These are phyloP conservation scores for Siderastrea siderea DNA, from an alignment of 92 coral and sea anemone species.

Conservation along the genomic window DNA sequence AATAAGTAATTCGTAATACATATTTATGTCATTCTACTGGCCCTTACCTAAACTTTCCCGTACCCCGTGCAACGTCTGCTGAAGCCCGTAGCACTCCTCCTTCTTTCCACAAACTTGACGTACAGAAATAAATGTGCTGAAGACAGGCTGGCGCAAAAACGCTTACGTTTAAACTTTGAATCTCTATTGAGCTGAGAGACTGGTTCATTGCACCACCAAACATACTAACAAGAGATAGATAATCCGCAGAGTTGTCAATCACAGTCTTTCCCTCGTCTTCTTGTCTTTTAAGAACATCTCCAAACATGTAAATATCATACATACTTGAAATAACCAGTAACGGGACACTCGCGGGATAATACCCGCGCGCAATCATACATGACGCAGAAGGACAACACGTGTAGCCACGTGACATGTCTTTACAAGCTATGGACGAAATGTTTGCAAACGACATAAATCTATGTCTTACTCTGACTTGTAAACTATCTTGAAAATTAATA, in stretches of 20 bases:
- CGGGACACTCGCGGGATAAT: slow-evolving; percentile 51
- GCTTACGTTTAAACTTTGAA: slow-evolving; percentile 11
- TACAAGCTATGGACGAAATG: slow-evolving; percentile 36
- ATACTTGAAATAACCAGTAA: slow-evolving; percentile 56
- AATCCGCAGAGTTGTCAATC: slow-evolving; percentile 42
- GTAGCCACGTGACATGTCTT: slow-evolving; percentile 51
- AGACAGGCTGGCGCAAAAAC: slow-evolving; percentile 63
- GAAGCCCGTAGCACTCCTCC: slow-evolving; percentile 40
- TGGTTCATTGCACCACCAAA: slow-evolving; percentile 71
- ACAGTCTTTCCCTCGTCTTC: slow-evolving; percentile 28
- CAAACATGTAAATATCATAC: slow-evolving; percentile 52
- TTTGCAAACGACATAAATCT: slow-evolving; percentile 45
- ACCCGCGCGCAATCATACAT: slow-evolving; percentile 51
- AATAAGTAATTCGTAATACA: no score
- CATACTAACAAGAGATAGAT: slow-evolving; percentile 59
- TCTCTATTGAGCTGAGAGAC: slow-evolving; percentile 23
- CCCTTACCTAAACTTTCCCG: slow-evolving; percentile 50
- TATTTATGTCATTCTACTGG: no score
- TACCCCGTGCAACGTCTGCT: slow-evolving; percentile 43
- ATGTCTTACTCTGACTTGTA: slow-evolving; percentile 9
- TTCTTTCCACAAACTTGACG: slow-evolving; percentile 66
- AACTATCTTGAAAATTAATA: slow-evolving; percentile 61
- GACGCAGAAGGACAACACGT: slow-evolving; percentile 63
- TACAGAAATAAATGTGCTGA: slow-evolving; percentile 62
- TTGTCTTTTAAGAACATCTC: slow-evolving; percentile 32